Base-by-base conservation (phyloP, 2,797 vertebrate genomes). In the Paratrypauchen microcephalus region DNA sequence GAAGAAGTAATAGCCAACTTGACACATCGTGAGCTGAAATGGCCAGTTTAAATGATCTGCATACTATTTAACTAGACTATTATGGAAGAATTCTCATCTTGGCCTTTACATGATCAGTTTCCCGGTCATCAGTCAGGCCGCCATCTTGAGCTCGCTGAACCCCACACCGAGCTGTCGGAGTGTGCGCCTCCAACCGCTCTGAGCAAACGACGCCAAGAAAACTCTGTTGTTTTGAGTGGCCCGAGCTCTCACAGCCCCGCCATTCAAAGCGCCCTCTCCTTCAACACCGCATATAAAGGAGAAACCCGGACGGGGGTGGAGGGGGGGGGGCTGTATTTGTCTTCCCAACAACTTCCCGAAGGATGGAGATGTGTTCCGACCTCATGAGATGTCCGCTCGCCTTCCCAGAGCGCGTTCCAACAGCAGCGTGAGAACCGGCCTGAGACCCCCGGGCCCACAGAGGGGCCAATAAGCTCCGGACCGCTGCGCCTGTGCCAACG, bases 161-260 rank as follows among this genome's bases (percentile, higher is more conserved):
- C 76, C 69, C 65, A 72, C 73, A 85, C 75, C 76, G 69, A 76
- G 73, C 58, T 82, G 82, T 85, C 76, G 45, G 71, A 36, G 50
- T 47, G 59, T 84, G 50, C 50, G 50, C 50, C 73, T n/a, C 18
- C 19, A 18, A 50, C 48, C 81, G 83, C 85, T 7, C 89, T 89
- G 91, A 92, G 90, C 92, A 93, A 91, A 94, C 91, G 91, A 89
- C 89, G 88, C 79, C 87, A 89, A 93, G 89, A 93, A 93, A 84
- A 83, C 86, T 88, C 88, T 92, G 91, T 93, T 91, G 88, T 87
- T 78, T 85, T 86, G 90, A 92, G 90, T 79, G 76, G 85, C 87
- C 87, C 75, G 83, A 85, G 87, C 91, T 93, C 92, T 92, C 92
- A 94, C 90, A 93, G 90, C 79, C 81, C 85, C 68, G 81, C 92